These are phyloP conservation scores for Phasianus colchicus DNA, from an alignment of 2,113 vertebrate genomes.

Conservation along the genomic window DNA sequence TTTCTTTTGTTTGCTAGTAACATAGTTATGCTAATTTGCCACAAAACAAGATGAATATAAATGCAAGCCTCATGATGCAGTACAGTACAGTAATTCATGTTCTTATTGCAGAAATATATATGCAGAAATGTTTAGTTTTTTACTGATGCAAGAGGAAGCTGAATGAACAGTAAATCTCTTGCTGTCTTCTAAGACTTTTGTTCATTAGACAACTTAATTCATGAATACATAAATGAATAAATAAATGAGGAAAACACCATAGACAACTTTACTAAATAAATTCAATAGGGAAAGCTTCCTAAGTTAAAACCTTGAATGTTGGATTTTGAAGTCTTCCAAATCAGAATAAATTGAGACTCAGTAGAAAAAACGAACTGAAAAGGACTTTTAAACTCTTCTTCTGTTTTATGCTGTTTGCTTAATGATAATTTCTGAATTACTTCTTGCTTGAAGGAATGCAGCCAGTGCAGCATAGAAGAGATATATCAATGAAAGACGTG, in stretches of 20 bases:
- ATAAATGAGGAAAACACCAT: neutral
- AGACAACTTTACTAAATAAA: neutral
- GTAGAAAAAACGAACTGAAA: neutral
- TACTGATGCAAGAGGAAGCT: neutral
- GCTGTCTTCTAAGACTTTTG: neutral
- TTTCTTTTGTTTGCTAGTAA: neutral
- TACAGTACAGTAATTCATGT: neutral
- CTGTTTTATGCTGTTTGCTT: neutral
- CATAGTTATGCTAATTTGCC: neutral
- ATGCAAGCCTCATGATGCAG: neutral
- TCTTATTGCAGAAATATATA: neutral
- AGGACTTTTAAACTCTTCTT: neutral
- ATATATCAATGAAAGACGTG: neutral
- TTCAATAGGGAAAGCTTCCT: neutral
- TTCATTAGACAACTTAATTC: neutral
- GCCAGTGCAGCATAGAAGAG: neutral
- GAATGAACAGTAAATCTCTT: neutral
- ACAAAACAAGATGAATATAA: neutral
- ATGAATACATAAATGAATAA: neutral
- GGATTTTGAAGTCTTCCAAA: neutral
- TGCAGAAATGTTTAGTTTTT: neutral
- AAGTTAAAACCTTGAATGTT: neutral
- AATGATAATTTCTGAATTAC: neutral
- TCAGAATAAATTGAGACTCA: neutral
- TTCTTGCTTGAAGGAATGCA: neutral